Base-by-base conservation (phyloP, 2,113 vertebrate genomes). In the Ochotona curzoniae region DNA sequence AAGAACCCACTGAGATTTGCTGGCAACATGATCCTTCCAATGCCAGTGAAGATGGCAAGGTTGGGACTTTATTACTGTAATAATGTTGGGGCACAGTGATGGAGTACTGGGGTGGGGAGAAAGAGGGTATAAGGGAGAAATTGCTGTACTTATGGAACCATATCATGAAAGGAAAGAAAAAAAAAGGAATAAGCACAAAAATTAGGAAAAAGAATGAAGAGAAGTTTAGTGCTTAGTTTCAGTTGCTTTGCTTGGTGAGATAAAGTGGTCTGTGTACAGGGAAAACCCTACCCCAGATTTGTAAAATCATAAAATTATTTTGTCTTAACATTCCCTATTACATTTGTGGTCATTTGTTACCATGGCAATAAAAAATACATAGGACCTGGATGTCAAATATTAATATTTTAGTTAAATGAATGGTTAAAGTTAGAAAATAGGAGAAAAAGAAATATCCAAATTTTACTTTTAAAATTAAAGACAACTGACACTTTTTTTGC, bases 401-500 rank as follows among this genome's bases (percentile, higher is more conserved):
- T 57, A 79, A 79, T 28, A 54, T 70, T 75, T 75, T 75, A 82
- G 13, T 64, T 78, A 69, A 79, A 84, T 57, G 35, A 93, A 66
- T n/a, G 9, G 47, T 66, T 87, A 49, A 17, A 87, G 7, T 30
- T 73, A 64, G 49, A 88, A 64, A 8, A 13, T 7, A 83, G 75
- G 66, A 95, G 66, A 70, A 95, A 89, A 76, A 20, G 81, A 90
- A 83, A n/a, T n/a, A 54, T 10, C 35, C 32, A 82, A 78, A 79
- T 38, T 7, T 82, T 79, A 11, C 12, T 87, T 95, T 79, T 89
- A 89, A 47, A 92, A 96, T 95, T 79, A 93, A 96, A 93, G 83
- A 97, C 91, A 83, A 84, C 84, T 9, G 9, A 64, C 11, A 14
- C 9, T 44, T 97, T 96, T 82, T 96, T 97, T 96, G 96, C 67